Base-by-base conservation (phyloP, 2,113 vertebrate genomes). In the Centrocercus urophasianus region DNA sequence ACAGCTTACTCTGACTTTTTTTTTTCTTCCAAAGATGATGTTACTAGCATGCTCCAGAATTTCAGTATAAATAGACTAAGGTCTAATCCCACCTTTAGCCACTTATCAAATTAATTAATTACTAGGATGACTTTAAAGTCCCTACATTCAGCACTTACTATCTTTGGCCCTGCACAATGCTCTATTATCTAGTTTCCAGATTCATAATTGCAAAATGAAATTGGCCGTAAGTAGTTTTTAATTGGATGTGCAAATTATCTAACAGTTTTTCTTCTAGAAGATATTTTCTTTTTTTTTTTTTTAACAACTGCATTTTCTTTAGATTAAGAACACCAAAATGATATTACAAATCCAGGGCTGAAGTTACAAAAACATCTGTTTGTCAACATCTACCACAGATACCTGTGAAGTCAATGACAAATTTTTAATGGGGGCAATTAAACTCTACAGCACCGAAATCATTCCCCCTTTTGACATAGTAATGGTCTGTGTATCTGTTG, bases 21-120 rank as follows among this genome's bases (percentile, higher is more conserved):
- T 56, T 27, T 89, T 56, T 54, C 50, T 88, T 85, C 8, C n/a
- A 72, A 56, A 84, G 34, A 67, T 71, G 38, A 70, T 83, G 19
- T 34, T 70, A 92, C 95, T 47, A 90, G 84, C 22, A 32, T 86
- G 40, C 40, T 84, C 94, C 47, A 89, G 48, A 93, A 89, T 93
- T 69, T 93, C 65, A 82, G 64, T 54, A 59, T 83, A 93, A 92
- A 82, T 77, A 93, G 83, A 59, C 50, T 75, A 65, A 86, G 47
- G n/a, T 84, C 84, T 94, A 95, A 94, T 93, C 47, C 82, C 54
- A 91, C 63, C 66, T 94, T 96, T 93, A 89, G 85, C 57, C 27
- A 6, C 93, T 91, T 86, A 92, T 94, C 85, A 94, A 92, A 90
- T 93, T 88, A 93, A 95, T 94, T 93, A 94, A 95, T 90, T 91